Evolutionary conservation across 2,888 invertebrate species (phyloP), one percentile per base, ranked within the genome.

Genomic region (Pegoplata infirma): DNA sequence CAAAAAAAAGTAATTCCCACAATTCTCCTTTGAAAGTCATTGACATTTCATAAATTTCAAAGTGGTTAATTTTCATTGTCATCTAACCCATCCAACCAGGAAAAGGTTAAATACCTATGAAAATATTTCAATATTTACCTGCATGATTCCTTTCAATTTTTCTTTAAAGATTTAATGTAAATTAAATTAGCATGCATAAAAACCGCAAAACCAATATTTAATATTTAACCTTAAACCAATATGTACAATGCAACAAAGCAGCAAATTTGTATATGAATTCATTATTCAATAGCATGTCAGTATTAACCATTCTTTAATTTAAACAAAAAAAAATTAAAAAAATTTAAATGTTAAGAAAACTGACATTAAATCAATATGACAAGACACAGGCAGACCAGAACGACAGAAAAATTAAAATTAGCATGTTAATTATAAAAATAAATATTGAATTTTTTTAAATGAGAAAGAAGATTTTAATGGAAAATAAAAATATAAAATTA

Each of bases 101-200:
- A 40, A 40, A 40, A 40, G n/a, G 36, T 40, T n/a, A 40, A 40
- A 40, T 40, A 40, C 36, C 36, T n/a, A 12, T 40, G n/a, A 40
- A 5, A 40, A 40, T 12, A 40, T n/a, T 40, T 5, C 36, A 40
- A 40, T 40, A 40, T 40, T 40, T 40, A 40, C 36, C 36, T 40
- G 36, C 12, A 32, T 53, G 28, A 28, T 53, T 53, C 28, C 28
- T 53, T 16, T 53, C 7, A 32, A 32, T 55, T n/a, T n/a, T n/a
- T n/a, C n/a, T 32, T 55, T 17, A 55, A 55, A 3, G 19, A 17
- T 55, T 32, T 32, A 32, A 32, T 32, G 32, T 23, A 32, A 36
- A 55, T 32, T 36, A 23, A 32, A 55, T 55, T 32, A 55, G 32
- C 55, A 32, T 17, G 17, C 17, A 28, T n/a, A 32, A 55, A 55